Percentiles rank a stretch among this genome's conserved stretches.
phyloP scores from a whole-genome alignment of 2,113 vertebrate species.

The Gulo gulo region DNA sequence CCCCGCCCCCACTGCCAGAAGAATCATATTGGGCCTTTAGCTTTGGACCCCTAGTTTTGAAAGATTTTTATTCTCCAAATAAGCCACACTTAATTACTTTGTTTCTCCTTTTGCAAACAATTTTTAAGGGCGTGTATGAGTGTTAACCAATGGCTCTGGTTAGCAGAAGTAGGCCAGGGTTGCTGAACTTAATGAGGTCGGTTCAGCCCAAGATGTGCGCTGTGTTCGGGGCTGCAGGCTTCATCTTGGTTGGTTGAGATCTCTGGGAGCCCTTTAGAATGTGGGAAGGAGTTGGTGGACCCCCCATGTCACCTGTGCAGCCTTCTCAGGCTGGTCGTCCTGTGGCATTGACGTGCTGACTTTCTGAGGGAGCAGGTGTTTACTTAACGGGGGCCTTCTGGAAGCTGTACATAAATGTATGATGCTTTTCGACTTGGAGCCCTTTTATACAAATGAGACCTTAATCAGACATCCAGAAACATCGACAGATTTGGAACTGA shows the following conservation, averaged over 20 bases:
- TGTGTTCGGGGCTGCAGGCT: not conserved
- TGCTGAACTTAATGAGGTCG: not conserved
- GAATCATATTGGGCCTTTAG: not conserved
- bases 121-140: not conserved
- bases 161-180: not conserved
- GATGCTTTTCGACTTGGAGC: not conserved
- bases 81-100: not conserved
- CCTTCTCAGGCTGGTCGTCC: not conserved
- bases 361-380: not conserved
- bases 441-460: not conserved
- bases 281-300: not conserved
- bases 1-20: not conserved
- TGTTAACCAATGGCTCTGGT: not conserved
- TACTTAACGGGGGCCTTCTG: not conserved
- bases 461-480: not conserved
- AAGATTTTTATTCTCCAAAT: conserved; percentile 13
- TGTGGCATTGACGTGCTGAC: not conserved
- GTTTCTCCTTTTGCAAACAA: conserved; percentile 4
- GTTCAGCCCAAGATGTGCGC: not conserved
- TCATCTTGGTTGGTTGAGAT: not conserved
- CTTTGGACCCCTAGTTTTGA: not conserved
- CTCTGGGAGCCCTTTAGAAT: not conserved
- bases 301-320: not conserved
- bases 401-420: not conserved
- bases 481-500: not conserved